phyloP scores from a whole-genome alignment of 1,140 invertebrate genomes.

The Anoplolepis gracilipes region DNA sequence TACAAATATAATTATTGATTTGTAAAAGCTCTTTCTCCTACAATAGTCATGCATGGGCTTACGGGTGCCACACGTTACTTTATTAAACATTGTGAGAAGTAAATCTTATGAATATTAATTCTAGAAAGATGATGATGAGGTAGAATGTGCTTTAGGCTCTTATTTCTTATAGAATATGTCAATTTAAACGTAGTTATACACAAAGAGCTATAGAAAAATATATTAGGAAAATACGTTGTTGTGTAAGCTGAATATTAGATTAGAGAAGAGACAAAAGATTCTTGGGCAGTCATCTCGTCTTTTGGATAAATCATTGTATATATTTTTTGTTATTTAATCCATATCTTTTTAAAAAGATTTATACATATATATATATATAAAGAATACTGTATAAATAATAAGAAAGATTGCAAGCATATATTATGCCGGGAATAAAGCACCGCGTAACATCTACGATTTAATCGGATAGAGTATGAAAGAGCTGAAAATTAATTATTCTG shows the following conservation, averaged over 20 bases:
- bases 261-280: neutral
- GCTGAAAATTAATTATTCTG: constrained; percentile 31
- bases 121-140: neutral
- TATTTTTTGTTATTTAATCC: neutral
- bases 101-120: neutral
- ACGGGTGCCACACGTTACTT: neutral
- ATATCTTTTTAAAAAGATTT: neutral
- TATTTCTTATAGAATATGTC: neutral
- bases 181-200: neutral
- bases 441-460: neutral
- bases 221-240: constrained; percentile 33
- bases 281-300: neutral
- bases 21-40: neutral
- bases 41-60: constrained; percentile 42
- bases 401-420: neutral
- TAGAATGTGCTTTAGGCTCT: neutral
- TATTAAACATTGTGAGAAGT: neutral
- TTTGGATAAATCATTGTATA: neutral
- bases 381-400: neutral
- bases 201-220: neutral
- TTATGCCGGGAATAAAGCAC: neutral
- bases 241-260: neutral
- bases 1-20: neutral
- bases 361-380: neutral
- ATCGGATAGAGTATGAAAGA: neutral